Conservation (phyloP, 2,888 invertebrate species). For the Antheraea assamensis region DNA sequence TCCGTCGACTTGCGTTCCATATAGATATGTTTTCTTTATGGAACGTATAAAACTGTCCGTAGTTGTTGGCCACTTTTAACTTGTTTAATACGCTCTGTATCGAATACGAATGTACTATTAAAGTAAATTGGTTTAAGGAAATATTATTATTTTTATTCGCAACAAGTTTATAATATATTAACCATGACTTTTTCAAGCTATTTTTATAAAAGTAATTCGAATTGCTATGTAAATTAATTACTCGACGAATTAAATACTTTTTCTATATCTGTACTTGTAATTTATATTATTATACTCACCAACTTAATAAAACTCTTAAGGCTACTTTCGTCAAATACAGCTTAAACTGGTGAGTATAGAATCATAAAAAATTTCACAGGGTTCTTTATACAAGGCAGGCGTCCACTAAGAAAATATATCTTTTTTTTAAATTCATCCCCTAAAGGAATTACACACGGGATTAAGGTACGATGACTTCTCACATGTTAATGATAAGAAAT, state of each 20-base stretch:
- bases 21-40: slow-evolving; percentile 19
- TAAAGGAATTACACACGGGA: too few relatives aligned
- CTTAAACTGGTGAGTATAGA: too few relatives aligned
- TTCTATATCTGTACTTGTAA: not conserved
- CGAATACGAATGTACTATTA: slow-evolving; percentile 4
- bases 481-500: too few relatives aligned
- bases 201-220: too few relatives aligned
- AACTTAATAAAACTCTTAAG: not conserved
- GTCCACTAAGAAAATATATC: too few relatives aligned
- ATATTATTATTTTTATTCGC: not conserved
- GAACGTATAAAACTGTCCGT: slow-evolving; percentile 8
- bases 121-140: not conserved
- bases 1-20: slow-evolving; percentile 15
- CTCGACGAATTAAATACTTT: too few relatives aligned
- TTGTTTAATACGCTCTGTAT: not conserved
- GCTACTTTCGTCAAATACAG: not conserved
- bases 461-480: too few relatives aligned
- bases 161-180: not conserved
- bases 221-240: too few relatives aligned
- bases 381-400: too few relatives aligned
- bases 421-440: too few relatives aligned
- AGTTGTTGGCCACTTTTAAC: slow-evolving; percentile 4
- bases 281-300: not conserved
- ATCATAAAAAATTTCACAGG: too few relatives aligned
- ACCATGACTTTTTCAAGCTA: too few relatives aligned